Evolutionary conservation across 2,888 invertebrate species (phyloP).

Genomic region (Sacculina carcini): DNA sequence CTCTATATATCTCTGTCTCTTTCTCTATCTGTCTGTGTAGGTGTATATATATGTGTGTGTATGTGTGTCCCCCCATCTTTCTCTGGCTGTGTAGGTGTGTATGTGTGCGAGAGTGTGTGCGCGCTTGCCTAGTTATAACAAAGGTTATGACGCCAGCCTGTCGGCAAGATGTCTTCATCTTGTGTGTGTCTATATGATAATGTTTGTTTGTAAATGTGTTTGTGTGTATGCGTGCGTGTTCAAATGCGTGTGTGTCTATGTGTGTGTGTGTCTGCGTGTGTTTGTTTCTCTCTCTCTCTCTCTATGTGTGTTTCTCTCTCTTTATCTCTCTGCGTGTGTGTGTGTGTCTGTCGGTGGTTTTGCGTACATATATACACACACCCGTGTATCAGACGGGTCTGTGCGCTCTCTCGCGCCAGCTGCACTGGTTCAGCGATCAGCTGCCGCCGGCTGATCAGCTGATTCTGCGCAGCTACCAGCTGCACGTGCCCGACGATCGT

Average conservation of each 20-base stretch:
- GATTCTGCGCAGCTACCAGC: slow-evolving; percentile 12
- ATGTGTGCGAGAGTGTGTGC: background rate
- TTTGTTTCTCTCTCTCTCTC: background rate
- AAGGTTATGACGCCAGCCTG: background rate
- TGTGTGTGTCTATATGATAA: background rate
- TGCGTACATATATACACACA: background rate
- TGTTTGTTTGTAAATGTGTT: background rate
- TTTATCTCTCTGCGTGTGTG: too few species aligned
- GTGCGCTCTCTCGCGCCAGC: slow-evolving; percentile 11
- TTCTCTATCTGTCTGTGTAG: background rate
- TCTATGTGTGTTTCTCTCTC: too few species aligned
- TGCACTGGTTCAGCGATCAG: slow-evolving; percentile 14
- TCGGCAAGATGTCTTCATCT: background rate
- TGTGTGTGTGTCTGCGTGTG: background rate
- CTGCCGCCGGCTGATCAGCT: slow-evolving; percentile 9
- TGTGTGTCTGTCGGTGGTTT: too few species aligned
- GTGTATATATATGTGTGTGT: background rate
- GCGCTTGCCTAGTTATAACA: background rate
- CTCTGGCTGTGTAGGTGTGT: background rate
- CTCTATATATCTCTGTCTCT: background rate
- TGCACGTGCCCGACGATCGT: slow-evolving; percentile 12
- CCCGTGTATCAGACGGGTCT: slow-evolving; percentile 8
- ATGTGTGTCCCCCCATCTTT: background rate
- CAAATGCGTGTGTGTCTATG: background rate
- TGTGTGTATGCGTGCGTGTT: background rate